Evolutionary conservation across 2,113 vertebrate species (phyloP).

Genomic region (Ursus arctos): DNA sequence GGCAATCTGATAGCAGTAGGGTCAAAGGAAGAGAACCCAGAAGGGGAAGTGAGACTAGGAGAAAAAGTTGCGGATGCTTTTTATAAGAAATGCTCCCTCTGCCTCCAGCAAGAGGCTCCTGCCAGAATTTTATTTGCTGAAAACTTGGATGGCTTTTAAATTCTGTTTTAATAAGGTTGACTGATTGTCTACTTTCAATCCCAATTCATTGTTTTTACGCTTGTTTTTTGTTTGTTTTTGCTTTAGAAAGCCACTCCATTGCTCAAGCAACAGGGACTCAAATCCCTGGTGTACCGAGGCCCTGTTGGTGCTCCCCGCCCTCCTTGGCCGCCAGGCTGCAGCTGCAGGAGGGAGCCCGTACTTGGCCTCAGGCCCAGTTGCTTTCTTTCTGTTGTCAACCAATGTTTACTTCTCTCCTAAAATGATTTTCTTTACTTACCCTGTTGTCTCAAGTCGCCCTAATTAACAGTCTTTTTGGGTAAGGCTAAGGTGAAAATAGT

Average conservation of each 20-base stretch:
- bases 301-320: not conserved
- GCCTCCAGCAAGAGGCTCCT: not conserved
- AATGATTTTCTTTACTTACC: not conserved
- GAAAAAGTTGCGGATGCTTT: not conserved
- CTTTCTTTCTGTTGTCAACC: not conserved
- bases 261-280: not conserved
- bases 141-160: not conserved
- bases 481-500: not conserved
- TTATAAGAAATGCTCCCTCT: not conserved
- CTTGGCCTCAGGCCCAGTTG: constrained; percentile 25
- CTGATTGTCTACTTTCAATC: not conserved
- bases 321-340: not conserved
- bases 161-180: not conserved
- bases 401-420: not conserved
- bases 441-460: not conserved
- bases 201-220: not conserved
- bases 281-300: not conserved
- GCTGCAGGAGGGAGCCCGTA: not conserved
- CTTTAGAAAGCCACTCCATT: not conserved
- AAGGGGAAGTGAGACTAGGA: not conserved
- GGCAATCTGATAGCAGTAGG: not conserved
- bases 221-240: not conserved
- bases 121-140: not conserved
- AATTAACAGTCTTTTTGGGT: not conserved
- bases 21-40: not conserved